Percentiles rank a stretch among this genome's conserved stretches.
Conservation (phyloP, 1,140 invertebrate genomes). For the Apis laboriosa region DNA sequence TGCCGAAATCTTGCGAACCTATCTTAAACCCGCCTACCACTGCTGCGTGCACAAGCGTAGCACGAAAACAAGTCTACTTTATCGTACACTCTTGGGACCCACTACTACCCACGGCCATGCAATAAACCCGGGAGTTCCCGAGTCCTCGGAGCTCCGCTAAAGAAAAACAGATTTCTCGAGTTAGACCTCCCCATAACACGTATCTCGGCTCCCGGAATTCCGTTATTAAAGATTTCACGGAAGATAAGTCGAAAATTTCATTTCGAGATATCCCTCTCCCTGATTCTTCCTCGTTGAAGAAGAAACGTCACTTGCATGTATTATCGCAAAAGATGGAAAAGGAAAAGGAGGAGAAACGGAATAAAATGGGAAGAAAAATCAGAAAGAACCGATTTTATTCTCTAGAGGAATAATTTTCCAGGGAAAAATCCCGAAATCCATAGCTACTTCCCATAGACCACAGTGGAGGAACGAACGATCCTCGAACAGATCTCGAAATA, state of each 20-base stretch:
- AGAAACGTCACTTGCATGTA: too few relatives aligned
- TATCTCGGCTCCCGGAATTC: not conserved
- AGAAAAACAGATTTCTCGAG: conserved; percentile 10
- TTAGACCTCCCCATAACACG: not conserved
- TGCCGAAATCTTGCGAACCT: not conserved
- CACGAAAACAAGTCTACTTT: conserved; percentile 20
- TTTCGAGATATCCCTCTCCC: too few relatives aligned
- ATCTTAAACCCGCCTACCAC: not conserved
- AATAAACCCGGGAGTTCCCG: not conserved
- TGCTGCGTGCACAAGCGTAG: not conserved
- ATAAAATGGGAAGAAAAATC: not conserved
- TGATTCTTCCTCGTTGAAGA: too few relatives aligned
- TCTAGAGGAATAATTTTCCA: too few relatives aligned
- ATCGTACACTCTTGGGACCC: conserved; percentile 9
- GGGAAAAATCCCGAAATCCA: not conserved
- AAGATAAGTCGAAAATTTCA: not conserved
- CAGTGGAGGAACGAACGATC: not conserved
- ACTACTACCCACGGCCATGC: not conserved
- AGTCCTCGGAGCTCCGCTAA: not conserved
- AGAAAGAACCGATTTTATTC: too few relatives aligned
- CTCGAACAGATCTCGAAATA: not conserved
- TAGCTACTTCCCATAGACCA: not conserved
- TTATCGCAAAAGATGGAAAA: accelerated
- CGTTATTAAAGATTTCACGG: not conserved
- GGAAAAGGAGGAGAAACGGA: too few relatives aligned